Conservation (phyloP, 2,113 vertebrate genomes). For the Hemiscyllium ocellatum region DNA sequence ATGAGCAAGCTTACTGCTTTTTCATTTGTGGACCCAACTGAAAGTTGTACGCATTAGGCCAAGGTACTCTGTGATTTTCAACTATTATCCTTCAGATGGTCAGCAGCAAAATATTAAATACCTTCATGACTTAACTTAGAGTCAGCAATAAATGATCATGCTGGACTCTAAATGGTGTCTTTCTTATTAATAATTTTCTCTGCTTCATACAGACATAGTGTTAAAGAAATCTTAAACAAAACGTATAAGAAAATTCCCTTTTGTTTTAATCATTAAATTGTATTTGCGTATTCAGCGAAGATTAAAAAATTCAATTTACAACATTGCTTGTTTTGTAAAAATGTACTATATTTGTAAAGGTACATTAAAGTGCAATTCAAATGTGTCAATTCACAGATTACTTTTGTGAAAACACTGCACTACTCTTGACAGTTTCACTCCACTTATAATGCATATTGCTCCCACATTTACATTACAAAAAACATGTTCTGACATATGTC, state of each 20-base stretch:
- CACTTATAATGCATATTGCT: background rate
- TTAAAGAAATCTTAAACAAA: background rate
- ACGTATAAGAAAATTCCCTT: background rate
- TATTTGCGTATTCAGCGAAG: background rate
- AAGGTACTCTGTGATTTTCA: background rate
- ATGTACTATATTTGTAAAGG: no score
- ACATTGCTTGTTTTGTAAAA: background rate
- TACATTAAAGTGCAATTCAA: no score
- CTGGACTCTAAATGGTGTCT: background rate
- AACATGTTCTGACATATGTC: background rate
- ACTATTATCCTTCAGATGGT: background rate
- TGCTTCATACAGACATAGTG: background rate
- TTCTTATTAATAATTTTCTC: background rate
- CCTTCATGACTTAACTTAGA: background rate
- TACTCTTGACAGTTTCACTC: background rate
- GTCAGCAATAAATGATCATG: background rate
- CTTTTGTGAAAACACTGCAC: background rate
- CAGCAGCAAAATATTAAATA: background rate
- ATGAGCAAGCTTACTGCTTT: background rate
- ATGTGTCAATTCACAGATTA: no score
- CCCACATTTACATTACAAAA: background rate
- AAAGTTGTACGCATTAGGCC: background rate
- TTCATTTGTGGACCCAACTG: background rate
- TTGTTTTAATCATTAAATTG: background rate
- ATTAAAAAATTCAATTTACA: background rate